Base-by-base conservation (phyloP, 2,888 invertebrate genomes). In the Odontocolon sp. region DNA sequence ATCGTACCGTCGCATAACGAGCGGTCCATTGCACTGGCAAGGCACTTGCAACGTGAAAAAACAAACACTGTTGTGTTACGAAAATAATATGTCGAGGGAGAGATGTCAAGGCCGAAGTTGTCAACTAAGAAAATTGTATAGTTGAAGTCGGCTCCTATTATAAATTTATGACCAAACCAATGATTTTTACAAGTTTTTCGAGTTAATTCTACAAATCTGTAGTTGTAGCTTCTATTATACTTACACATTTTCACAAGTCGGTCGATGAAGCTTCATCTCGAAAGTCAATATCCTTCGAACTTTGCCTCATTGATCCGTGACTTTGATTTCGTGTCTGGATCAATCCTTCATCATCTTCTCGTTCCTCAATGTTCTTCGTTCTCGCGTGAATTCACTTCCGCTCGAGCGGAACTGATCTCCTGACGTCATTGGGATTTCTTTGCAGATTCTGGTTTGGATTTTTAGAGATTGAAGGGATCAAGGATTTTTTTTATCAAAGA, bases 31-130 rank as follows among this genome's bases (percentile, higher is more conserved):
- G 31, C 47, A 56, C 40, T 38, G 28, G 16, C 59, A 31, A 42
- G 42, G 54, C 66, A 67, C 75, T 71, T 74, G 72, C 42, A 33
- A 56, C 42, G 56, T 33, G 42, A 54, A 68, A 67, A 63, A 61
- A 70, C 59, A 71, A 59, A 66, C 42, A 63, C 68, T 23, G 66
- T 59, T 64, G 70, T 64, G 74, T 78, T 78, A 78, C 79, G 68
- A 80, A 84, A 84, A 80, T 82, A 82, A 64, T 71, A 77, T 69
- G 50, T 52, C 16, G 42, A 45, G 57, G 28, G 64, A 54, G 61
- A 66, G 77, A 77, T 80, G 78, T 84, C 84, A 84, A 84, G 84
- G 84, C 75, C 82, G 77, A 40, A 61, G 21, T 33, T 28, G n/a
- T n/a, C n/a, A n/a, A n/a, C 2, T 9, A 54, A 54, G 11, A 38